These are phyloP conservation scores for Chloromyia formosa DNA, from an alignment of 2,888 invertebrate species.

Conservation along the genomic window DNA sequence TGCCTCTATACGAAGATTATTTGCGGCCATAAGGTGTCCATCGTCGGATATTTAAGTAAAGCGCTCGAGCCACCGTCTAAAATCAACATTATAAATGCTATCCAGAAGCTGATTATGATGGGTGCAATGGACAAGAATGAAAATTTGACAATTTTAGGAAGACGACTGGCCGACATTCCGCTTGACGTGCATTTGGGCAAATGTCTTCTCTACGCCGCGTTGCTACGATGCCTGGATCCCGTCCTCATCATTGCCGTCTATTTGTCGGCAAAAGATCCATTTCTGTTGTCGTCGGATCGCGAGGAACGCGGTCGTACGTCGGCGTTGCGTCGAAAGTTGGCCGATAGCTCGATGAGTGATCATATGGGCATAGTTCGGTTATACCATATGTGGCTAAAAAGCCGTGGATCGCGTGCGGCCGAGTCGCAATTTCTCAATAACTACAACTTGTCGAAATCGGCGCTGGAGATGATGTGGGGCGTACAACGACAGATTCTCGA, in stretches of 20 bases:
- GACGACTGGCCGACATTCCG: slow-evolving; percentile 88
- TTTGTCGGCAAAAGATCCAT: slow-evolving; percentile 81
- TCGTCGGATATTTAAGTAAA: slow-evolving; percentile 82
- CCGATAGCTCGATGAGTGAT: slow-evolving; percentile 84
- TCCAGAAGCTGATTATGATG: slow-evolving; percentile 75
- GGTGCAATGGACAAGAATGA: slow-evolving; percentile 88
- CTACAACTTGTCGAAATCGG: slow-evolving; percentile 79
- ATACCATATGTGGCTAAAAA: slow-evolving; percentile 71
- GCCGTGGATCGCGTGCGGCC: not conserved
- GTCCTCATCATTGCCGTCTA: slow-evolving; percentile 89
- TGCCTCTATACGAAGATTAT: slow-evolving; percentile 90
- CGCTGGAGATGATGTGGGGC: slow-evolving; percentile 90
- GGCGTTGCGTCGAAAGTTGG: slow-evolving; percentile 73
- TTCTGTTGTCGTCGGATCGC: slow-evolving; percentile 77
- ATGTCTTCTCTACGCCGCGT: slow-evolving; percentile 87
- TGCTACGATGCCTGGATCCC: slow-evolving; percentile 92
- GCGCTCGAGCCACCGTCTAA: slow-evolving; percentile 89
- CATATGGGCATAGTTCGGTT: slow-evolving; percentile 86
- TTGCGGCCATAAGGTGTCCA: slow-evolving; percentile 72
- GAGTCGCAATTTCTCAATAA: slow-evolving; percentile 73
- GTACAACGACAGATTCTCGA: slow-evolving; percentile 85
- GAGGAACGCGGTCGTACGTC: slow-evolving; percentile 70
- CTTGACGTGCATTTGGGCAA: slow-evolving; percentile 92
- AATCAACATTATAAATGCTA: slow-evolving; percentile 78
- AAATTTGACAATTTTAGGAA: slow-evolving; percentile 86